Percentiles rank a stretch among this genome's conserved stretches.
Conservation (phyloP, 2,797 vertebrate genomes). For the Mormyrus hasselquistii region DNA sequence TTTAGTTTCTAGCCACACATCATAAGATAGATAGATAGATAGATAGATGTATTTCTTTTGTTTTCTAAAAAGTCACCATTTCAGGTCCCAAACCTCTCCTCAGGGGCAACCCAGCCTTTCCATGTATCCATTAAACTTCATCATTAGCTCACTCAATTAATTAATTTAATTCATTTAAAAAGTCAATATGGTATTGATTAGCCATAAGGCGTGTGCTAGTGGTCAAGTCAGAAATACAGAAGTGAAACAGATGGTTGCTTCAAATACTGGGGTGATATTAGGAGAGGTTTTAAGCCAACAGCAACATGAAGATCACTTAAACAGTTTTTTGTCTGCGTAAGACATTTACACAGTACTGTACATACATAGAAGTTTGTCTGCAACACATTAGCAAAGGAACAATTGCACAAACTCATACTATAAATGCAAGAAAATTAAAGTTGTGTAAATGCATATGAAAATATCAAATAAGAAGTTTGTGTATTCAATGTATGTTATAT, state of each 20-base stretch:
- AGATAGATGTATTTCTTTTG: neutral
- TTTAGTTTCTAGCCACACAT: neutral
- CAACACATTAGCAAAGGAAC: neutral
- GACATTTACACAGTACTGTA: neutral
- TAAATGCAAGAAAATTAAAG: neutral
- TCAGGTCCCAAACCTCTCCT: neutral
- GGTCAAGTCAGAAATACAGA: neutral
- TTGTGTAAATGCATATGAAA: neutral
- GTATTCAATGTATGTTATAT: neutral
- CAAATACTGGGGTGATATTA: neutral
- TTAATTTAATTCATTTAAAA: neutral
- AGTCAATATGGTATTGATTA: neutral
- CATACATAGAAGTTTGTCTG: neutral
- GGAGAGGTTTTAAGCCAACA: neutral
- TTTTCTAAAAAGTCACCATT: neutral
- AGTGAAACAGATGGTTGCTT: neutral
- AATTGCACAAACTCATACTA: neutral
- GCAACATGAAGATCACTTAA: neutral
- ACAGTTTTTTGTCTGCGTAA: neutral
- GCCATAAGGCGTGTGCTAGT: neutral
- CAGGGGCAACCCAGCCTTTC: neutral
- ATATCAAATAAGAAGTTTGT: neutral
- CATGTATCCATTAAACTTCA: neutral
- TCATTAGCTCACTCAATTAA: neutral
- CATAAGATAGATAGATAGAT: neutral